Conservation (phyloP, 35 echinoderm and acorn worm genomes). For the Anneissia japonica region DNA sequence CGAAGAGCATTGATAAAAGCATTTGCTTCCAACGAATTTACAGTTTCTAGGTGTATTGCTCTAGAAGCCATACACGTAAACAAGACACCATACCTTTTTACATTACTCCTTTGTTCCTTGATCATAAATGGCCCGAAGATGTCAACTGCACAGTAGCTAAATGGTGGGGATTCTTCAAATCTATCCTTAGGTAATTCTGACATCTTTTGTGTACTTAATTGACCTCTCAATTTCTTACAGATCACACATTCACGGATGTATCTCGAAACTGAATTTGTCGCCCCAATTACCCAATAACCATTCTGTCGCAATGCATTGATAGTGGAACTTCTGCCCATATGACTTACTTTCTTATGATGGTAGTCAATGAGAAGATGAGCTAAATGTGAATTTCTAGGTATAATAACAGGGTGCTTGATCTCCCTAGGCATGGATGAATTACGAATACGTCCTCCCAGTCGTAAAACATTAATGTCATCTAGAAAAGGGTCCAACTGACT, state of each 20-base stretch:
- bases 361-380: not conserved
- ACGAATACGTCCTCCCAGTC: constrained; percentile 36
- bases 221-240: too few relatives aligned
- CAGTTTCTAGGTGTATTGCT: constrained; percentile 24
- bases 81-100: constrained; percentile 11
- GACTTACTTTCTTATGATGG: not conserved
- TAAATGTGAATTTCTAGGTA: constrained; percentile 3
- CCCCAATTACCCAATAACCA: too few relatives aligned
- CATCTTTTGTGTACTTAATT: too few relatives aligned
- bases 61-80: constrained; percentile 21
- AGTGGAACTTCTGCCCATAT: too few relatives aligned
- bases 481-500: constrained; percentile 27
- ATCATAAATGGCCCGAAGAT: constrained; percentile 15
- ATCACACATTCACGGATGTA: too few relatives aligned
- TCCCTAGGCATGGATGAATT: not conserved
- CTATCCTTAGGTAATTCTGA: too few relatives aligned
- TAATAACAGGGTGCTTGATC: constrained; percentile 20
- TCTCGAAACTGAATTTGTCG: too few relatives aligned
- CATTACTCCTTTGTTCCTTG: not conserved
- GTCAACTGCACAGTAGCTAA: constrained; percentile 7
- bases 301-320: too few relatives aligned
- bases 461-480: constrained; percentile 21
- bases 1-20: constrained; percentile 23
- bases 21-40: not conserved
- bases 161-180: constrained; percentile 2